Percentiles rank a stretch among this genome's conserved stretches.
phyloP scores from a whole-genome alignment of 2,888 invertebrate species.

The Nesidiocoris tenuis region DNA sequence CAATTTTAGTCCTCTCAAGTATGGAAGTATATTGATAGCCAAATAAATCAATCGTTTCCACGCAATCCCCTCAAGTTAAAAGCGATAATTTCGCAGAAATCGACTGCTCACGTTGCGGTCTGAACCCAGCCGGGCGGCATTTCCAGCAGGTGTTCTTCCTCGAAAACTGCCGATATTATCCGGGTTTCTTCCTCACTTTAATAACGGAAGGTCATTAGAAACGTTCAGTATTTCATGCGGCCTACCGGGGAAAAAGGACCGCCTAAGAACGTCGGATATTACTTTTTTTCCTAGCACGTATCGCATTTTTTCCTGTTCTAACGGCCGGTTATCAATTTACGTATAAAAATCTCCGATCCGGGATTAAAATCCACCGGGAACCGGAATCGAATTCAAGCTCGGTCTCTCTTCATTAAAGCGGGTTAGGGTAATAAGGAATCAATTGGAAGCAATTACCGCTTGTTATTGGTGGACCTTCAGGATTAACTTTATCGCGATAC shows the following conservation, averaged over 20 bases:
- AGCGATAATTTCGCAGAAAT: no score
- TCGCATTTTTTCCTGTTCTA: background rate
- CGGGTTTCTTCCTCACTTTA: conserved; percentile 7
- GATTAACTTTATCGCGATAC: conserved; percentile 6
- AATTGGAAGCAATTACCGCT: conserved; percentile 29
- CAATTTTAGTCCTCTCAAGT: no score
- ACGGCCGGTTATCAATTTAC: conserved; percentile 25
- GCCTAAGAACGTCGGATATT: conserved; percentile 12
- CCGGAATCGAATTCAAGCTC: background rate
- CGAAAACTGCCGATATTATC: conserved; percentile 19
- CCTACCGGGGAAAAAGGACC: background rate
- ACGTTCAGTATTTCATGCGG: conserved; percentile 31
- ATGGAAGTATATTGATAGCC: no score
- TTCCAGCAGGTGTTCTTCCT: background rate
- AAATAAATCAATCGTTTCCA: no score
- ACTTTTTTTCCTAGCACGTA: conserved; percentile 15
- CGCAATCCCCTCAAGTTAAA: no score
- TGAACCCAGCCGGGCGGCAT: no score
- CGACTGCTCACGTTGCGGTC: no score
- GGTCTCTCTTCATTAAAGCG: conserved; percentile 19
- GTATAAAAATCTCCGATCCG: conserved; percentile 5
- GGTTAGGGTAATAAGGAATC: conserved; percentile 28
- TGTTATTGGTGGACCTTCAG: conserved; percentile 11
- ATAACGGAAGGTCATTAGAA: conserved; percentile 29
- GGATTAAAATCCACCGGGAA: conserved; percentile 9